Evolutionary conservation across 1,140 invertebrate species (phyloP), one percentile per base, ranked within the genome.

Genomic region (Drosophila ironensis): DNA sequence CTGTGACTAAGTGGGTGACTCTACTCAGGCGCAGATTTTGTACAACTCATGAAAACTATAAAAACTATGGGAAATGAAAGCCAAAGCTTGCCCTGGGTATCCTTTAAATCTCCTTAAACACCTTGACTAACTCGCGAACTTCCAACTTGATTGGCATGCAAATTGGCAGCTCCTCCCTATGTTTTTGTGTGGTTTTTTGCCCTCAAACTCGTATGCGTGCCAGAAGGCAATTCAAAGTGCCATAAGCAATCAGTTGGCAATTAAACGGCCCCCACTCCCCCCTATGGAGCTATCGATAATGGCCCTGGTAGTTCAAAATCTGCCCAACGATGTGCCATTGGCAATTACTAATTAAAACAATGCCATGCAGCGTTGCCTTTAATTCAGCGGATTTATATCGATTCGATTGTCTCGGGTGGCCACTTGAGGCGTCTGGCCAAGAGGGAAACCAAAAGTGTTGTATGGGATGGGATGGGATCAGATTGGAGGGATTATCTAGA

Each of bases 231-330:
- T 82, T 82, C 41, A 41, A 59, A 57, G 28, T 24, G 76, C 72
- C 71, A 75, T 72, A 82, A 45, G 69, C 78, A 73, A 84, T 78
- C 73, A 77, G 57, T 48, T 60, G 69, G 80, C 78, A 82, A 82
- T 82, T 82, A 82, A 77, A 72, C 25, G 57, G 41, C 64, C 28
- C 19, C 56, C 40, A 9, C 19, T 17, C 16, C 16, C 9, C 22
- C 52, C 33, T 2, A 22, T 12, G n/a, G 19, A 19, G 6, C 14
- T 22, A 37, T n/a, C 16, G 63, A 24, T 41, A 45, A 22, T 54
- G 48, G 41, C 60, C 22, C 28, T 47, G 51, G 50, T 66, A 69
- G 70, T 84, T 72, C 12, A 59, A 84, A 77, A 82, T 81, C 76
- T 54, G 67, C 60, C 72, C 59, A 84, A 63, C 64, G 56, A 78